These are phyloP conservation scores for Poliocrania exsul DNA, from an alignment of 2,797 vertebrate genomes.

Conservation along the genomic window DNA sequence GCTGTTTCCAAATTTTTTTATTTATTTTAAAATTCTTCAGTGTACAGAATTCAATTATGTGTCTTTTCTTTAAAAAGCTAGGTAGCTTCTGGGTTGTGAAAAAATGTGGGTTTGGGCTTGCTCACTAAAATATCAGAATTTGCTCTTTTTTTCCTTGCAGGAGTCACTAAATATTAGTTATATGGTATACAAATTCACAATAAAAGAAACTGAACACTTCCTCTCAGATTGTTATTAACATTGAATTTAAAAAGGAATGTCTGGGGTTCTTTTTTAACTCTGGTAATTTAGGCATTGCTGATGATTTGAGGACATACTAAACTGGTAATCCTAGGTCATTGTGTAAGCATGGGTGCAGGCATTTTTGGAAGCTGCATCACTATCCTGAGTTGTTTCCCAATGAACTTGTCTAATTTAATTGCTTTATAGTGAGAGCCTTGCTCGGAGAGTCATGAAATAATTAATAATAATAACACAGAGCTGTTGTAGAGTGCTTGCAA, in stretches of 20 bases:
- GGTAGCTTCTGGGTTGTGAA: not conserved
- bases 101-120: not conserved
- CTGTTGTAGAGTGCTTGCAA: constrained; percentile 13
- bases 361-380: constrained; percentile 51
- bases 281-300: not conserved
- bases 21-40: not conserved
- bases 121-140: not conserved
- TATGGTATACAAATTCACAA: not conserved
- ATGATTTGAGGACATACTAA: constrained; percentile 16
- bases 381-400: not conserved
- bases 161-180: not conserved
- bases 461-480: not conserved
- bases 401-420: constrained; percentile 3
- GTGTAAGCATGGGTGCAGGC: constrained; percentile 7
- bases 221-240: not conserved
- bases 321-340: constrained; percentile 28
- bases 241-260: not conserved
- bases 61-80: not conserved
- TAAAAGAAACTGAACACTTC: not conserved
- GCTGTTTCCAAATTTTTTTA: not conserved
- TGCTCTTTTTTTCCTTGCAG: not conserved
- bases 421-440: not conserved
- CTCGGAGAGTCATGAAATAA: constrained; percentile 28
- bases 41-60: not conserved
- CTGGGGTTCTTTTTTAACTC: not conserved